Evolutionary conservation across 53 echinoderm and acorn worm genomes (phyloP), one percentile per base, ranked within the genome.

Genomic region (Actinopyga echinites): DNA sequence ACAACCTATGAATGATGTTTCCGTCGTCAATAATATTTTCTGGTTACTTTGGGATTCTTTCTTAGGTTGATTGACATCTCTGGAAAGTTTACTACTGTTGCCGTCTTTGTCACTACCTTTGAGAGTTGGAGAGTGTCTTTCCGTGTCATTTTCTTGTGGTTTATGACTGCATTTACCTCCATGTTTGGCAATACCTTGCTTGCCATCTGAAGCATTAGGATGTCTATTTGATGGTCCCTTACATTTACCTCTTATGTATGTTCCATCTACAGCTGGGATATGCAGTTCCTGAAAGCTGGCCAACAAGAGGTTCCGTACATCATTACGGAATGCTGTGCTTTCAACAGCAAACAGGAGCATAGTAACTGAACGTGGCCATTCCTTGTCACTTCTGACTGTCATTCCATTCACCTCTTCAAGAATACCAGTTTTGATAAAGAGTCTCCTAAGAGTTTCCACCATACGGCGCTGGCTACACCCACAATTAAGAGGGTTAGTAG

Each of bases 1-100:
- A 69, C 69, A 69, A 69, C 42, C 42, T 25, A 69, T 40, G n/a
- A 69, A 69, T 13, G 40, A 40, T 5, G 69, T 69, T 8, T 69
- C 69, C 0, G 40, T 69, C 9, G 69, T 69, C 42, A 69, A 21
- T 40, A 5, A 4, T 43, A 69, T 1, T 3, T 69, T 69, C 11
- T 2, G 45, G 49, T 49, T 17, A 13, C 49, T 8, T 6, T 49
- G 13, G 17, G 49, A 49, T 49, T 13, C 49, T 49, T 49, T 17
- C 17, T 15, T 44, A 13, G 4, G 8, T 44, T 44, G 2, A 13
- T 49, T 6, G 49, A 13, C 1, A 6, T 15, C 49, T 15, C 3
- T n/a, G n/a, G n/a, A n/a, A n/a, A n/a, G n/a, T n/a, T n/a, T n/a
- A n/a, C n/a, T 6, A 17, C 15, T 49, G 9, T 49, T 17, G 49